Conservation (phyloP, 2,888 invertebrate species). For the Nipponacmea schrenckii region DNA sequence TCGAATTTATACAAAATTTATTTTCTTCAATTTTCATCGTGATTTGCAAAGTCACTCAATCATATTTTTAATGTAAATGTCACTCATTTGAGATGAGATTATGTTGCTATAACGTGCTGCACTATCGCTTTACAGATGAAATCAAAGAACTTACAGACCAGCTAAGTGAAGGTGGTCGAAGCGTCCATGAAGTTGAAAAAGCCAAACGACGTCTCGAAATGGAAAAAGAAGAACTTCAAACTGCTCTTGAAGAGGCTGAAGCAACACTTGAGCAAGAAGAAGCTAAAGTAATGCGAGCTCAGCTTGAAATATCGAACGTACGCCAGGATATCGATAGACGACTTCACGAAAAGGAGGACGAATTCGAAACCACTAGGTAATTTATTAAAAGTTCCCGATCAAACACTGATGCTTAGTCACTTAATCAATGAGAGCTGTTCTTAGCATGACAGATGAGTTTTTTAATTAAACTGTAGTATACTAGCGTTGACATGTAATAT, state of each 20-base stretch:
- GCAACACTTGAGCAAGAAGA: constrained; percentile 99
- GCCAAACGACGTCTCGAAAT: constrained; percentile 97
- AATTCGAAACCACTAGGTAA: constrained; percentile 94
- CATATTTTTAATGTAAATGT: no score
- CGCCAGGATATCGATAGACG: constrained; percentile 99
- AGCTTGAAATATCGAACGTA: constrained; percentile 97
- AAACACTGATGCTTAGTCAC: no score
- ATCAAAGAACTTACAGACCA: constrained; percentile 99
- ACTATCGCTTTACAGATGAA: constrained; percentile 76
- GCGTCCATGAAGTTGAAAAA: constrained; percentile 99
- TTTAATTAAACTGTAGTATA: not conserved
- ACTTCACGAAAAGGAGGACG: constrained; percentile 99
- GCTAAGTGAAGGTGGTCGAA: constrained; percentile 98
- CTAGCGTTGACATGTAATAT: not conserved
- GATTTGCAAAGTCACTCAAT: no score
- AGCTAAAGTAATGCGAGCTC: constrained; percentile 89
- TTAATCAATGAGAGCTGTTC: no score
- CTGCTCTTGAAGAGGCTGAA: constrained; percentile 98
- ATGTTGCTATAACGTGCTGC: no score
- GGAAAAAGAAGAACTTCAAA: constrained; percentile 99
- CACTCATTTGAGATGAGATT: no score
- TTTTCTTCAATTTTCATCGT: no score
- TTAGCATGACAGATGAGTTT: no score
- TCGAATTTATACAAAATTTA: no score
- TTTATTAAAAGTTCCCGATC: constrained; percentile 11